Evolutionary conservation across 2,113 vertebrate species (phyloP).

Genomic region (Bufo gargarizans): DNA sequence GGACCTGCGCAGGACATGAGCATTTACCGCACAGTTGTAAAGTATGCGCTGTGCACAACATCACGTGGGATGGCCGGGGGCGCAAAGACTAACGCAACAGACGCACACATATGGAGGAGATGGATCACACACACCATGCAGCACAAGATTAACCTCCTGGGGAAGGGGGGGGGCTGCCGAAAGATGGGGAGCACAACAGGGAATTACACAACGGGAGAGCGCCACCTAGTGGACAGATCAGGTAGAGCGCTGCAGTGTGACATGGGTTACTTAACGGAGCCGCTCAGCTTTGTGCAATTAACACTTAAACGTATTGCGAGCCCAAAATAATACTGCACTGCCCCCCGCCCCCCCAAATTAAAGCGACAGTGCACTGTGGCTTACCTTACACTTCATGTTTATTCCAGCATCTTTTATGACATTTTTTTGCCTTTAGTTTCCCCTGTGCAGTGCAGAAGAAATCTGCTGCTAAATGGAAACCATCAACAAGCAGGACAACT

Average conservation of each 20-base stretch:
- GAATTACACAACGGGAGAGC: background rate
- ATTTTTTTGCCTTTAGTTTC: too few species aligned
- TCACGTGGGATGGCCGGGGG: constrained; percentile 7
- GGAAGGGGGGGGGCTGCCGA: background rate
- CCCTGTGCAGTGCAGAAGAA: background rate
- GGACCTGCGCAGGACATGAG: constrained; percentile 27
- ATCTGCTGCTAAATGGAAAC: background rate
- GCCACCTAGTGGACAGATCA: background rate
- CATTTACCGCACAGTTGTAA: constrained; percentile 31
- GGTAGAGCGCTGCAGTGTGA: background rate
- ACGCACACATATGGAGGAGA: background rate
- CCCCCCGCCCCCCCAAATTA: too few species aligned
- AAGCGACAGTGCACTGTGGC: too few species aligned
- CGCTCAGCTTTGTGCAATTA: too few species aligned
- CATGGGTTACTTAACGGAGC: too few species aligned
- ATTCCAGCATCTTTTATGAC: too few species aligned
- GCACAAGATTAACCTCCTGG: background rate
- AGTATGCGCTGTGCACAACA: constrained; percentile 10
- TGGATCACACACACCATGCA: background rate
- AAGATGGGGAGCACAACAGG: too few species aligned
- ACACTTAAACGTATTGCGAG: too few species aligned
- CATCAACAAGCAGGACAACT: background rate
- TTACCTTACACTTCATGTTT: too few species aligned
- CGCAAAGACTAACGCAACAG: background rate
- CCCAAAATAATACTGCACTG: too few species aligned